These are phyloP conservation scores for Sitophilus oryzae DNA, from an alignment of 1,140 invertebrate genomes.

Conservation along the genomic window DNA sequence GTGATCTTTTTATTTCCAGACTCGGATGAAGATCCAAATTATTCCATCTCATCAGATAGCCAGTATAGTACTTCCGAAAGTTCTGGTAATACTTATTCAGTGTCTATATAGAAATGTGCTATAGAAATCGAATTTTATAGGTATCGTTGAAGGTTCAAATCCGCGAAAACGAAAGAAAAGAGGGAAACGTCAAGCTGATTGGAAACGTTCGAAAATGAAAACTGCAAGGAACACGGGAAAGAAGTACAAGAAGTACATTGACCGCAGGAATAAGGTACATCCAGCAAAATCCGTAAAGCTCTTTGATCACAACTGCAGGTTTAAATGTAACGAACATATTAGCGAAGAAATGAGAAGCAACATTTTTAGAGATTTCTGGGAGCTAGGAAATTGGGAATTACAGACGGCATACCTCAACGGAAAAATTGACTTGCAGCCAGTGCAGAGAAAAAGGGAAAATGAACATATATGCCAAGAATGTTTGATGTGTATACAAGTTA, in stretches of 20 bases:
- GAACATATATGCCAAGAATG: background rate
- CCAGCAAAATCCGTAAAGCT: background rate
- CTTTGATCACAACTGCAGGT: conserved; percentile 1
- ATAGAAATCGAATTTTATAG: no score
- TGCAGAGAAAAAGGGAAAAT: background rate
- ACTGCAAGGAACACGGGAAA: background rate
- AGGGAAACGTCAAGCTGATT: background rate
- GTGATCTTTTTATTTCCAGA: no score
- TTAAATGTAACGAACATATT: conserved; percentile 2
- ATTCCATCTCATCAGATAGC: no score
- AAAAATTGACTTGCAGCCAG: background rate
- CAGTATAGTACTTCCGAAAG: no score
- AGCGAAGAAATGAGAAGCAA: background rate
- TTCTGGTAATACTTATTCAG: no score
- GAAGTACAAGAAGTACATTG: conserved; percentile 2
- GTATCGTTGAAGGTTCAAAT: no score
- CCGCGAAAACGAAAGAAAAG: conserved; percentile 8
- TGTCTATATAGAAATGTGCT: no score
- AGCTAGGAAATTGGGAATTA: conserved; percentile 1
- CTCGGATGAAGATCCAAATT: no score
- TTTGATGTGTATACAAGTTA: background rate
- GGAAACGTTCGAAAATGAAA: background rate
- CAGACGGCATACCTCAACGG: conserved; percentile 5
- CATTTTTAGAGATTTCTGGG: conserved; percentile 2
- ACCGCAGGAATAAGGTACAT: conserved; percentile 4